A percentile compares a stretch with the other conserved stretches of the same genome.
phyloP scores from a whole-genome alignment of 37 sponge, comb jelly and placozoan species.

The Petrosia ficiformis region DNA sequence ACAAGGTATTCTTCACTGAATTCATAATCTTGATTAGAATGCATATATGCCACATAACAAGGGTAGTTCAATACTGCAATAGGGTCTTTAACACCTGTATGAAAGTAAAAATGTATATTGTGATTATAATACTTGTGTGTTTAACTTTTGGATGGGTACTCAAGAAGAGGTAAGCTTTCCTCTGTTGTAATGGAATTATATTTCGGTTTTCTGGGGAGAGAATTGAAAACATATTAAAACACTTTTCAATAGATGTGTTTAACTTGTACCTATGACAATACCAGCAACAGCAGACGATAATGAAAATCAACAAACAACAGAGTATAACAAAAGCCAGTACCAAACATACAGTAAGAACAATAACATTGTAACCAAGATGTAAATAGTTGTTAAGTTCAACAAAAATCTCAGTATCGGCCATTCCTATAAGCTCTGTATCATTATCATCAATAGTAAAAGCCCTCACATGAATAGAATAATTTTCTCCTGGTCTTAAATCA shows the following conservation, averaged over 20 bases:
- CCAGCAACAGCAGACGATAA: background rate
- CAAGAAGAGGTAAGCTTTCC: no score
- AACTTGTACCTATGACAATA: background rate
- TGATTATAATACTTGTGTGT: no score
- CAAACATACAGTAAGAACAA: background rate
- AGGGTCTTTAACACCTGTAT: slow-evolving; percentile 42
- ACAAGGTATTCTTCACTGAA: slow-evolving; percentile 81
- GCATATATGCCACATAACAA: slow-evolving; percentile 66
- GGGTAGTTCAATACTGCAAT: slow-evolving; percentile 52
- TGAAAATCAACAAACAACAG: background rate
- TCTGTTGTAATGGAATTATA: no score
- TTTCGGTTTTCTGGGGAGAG: background rate
- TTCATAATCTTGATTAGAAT: slow-evolving; percentile 77
- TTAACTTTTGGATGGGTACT: no score
- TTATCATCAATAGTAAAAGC: no score
- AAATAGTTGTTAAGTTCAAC: background rate
- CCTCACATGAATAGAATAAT: no score
- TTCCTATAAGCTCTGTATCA: no score
- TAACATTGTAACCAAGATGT: background rate
- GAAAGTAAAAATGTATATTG: no score
- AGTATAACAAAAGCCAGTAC: background rate
- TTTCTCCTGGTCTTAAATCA: no score
- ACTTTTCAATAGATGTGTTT: no score
- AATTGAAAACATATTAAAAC: background rate
- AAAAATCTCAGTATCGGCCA: background rate